phyloP scores from a whole-genome alignment of 30 jellyfish, hydroid and myxozoan species.

The Rhopilema esculentum region DNA sequence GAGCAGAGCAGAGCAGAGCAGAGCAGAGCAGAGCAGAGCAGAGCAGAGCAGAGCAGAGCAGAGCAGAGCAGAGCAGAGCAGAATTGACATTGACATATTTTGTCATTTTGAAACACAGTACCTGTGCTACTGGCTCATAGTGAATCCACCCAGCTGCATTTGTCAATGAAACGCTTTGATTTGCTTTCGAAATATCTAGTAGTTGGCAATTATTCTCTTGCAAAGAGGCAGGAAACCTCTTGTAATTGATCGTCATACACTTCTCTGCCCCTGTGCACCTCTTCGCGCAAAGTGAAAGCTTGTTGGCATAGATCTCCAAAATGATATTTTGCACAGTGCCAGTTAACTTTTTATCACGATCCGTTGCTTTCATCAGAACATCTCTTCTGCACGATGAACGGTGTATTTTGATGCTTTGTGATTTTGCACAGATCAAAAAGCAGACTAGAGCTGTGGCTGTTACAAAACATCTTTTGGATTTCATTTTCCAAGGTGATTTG shows the following conservation, averaged over 20 bases:
- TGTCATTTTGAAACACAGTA: no score
- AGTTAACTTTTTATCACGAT: slow-evolving; percentile 19
- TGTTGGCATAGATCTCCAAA: not conserved
- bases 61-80: no score
- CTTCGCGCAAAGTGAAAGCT: slow-evolving; percentile 35
- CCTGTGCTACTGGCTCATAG: slow-evolving; percentile 52
- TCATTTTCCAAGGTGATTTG: no score
- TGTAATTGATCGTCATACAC: slow-evolving; percentile 43
- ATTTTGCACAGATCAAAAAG: no score
- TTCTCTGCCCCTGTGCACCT: slow-evolving; percentile 13
- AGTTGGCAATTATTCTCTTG: slow-evolving; percentile 31
- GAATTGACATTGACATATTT: no score
- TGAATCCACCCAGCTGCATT: slow-evolving; percentile 51
- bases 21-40: no score
- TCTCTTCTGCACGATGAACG: slow-evolving; percentile 58
- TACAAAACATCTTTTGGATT: no score
- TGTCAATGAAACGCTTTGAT: not conserved
- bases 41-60: no score
- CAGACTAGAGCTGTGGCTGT: no score
- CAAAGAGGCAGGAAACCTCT: not conserved
- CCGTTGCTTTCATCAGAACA: slow-evolving; percentile 36
- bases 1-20: no score
- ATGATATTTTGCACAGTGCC: not conserved
- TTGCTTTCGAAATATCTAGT: not conserved
- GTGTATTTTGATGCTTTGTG: no score